Percentiles rank a stretch among this genome's conserved stretches.
These are phyloP conservation scores for Parnassius orleans DNA, from an alignment of 2,888 invertebrate genomes.

Conservation along the genomic window DNA sequence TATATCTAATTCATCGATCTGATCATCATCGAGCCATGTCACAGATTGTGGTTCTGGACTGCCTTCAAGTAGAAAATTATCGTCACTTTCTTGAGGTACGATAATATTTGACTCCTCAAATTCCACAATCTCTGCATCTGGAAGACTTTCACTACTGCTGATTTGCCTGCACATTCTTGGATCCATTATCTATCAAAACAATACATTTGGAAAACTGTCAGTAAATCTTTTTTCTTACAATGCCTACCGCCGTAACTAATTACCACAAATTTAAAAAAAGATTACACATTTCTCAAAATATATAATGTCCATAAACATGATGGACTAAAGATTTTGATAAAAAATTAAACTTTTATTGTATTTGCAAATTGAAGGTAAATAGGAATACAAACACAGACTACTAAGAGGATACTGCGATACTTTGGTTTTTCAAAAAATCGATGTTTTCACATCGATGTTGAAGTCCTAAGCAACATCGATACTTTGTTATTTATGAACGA, in stretches of 20 bases:
- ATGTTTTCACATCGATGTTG: no score
- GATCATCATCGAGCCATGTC: slow-evolving; percentile 87
- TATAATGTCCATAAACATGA: slow-evolving; percentile 38
- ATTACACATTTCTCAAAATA: slow-evolving; percentile 53
- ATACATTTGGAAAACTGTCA: slow-evolving; percentile 73
- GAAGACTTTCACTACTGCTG: slow-evolving; percentile 79
- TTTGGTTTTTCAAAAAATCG: no score
- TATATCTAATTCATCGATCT: slow-evolving; percentile 85
- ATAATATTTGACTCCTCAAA: slow-evolving; percentile 68
- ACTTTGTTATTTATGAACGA: no score
- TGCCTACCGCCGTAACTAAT: slow-evolving; percentile 63
- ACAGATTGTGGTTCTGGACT: slow-evolving; percentile 75
- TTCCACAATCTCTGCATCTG: slow-evolving; percentile 71
- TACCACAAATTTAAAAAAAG: slow-evolving; percentile 49
- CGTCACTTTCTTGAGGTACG: slow-evolving; percentile 73
- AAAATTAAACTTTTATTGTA: slow-evolving; percentile 44
- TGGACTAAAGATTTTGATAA: slow-evolving; percentile 47
- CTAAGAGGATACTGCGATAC: no score
- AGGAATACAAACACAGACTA: slow-evolving; percentile 32
- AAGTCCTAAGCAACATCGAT: no score
- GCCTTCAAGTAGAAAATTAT: slow-evolving; percentile 68
- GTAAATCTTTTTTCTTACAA: slow-evolving; percentile 63
- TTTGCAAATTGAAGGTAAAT: slow-evolving; percentile 55
- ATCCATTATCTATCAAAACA: slow-evolving; percentile 79
- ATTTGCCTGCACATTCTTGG: slow-evolving; percentile 80